Evolutionary conservation across 2,113 vertebrate species (phyloP), one percentile per base, ranked within the genome.

Genomic region (Hippopotamus amphibius): DNA sequence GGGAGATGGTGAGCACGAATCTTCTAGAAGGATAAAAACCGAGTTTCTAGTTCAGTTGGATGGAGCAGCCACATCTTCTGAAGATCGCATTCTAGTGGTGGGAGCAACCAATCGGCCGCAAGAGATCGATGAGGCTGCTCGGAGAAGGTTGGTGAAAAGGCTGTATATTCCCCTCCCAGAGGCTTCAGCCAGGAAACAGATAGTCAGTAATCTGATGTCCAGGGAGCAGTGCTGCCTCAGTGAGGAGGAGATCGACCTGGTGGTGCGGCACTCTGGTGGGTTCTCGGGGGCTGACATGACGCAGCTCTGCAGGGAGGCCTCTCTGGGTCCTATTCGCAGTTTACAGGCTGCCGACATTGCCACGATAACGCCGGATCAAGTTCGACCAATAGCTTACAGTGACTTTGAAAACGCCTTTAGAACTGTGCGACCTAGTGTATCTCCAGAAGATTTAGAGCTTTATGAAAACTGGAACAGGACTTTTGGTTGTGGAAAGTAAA

Each of bases 241-340:
- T 1, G 98, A 98, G 46, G 98, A 99, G 19, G 99, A 99, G 90
- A 80, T 99, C 0, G 97, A 98, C 0, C 97, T 98, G 7, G 98
- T 99, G 41, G 99, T 99, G 3, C 82, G 88, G 28, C 98, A 98
- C 28, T 98, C 99, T 0, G 97, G 98, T 2, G 99, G 99, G 0
- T 99, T 99, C 98, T 99, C 99, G 0, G 99, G 99, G 8, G 99
- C 99, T 1, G 99, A 99, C 85, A 99, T 99, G 99, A 99, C 99
- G 0, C 99, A 99, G 97, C 99, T 99, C 50, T 99, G 99, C 91
- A 98, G 99, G 16, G 99, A 99, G 97, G 99, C 99, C 3, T 99
- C 99, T 0, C 98, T 99, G 19, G 99, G 99, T 76, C 99, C 99
- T 2, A 99, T 99, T 76, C 99, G 99, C 90, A 99, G 99, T 55